These are phyloP conservation scores for Tetropium fuscum DNA, from an alignment of 2,888 invertebrate species.

Conservation along the genomic window DNA sequence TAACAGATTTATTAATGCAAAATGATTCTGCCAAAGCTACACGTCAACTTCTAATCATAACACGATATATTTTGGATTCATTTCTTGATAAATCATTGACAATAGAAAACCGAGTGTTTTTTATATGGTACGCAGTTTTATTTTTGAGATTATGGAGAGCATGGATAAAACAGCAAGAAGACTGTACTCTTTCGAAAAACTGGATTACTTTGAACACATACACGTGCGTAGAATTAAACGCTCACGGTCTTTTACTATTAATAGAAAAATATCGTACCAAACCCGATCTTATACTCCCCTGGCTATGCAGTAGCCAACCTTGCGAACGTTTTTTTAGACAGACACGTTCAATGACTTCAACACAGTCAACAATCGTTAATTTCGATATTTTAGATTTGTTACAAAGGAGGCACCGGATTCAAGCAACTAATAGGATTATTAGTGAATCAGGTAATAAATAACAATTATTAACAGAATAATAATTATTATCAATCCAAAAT, in stretches of 20 bases:
- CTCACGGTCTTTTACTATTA: slow-evolving; percentile 18
- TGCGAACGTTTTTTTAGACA: slow-evolving; percentile 2
- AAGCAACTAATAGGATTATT: slow-evolving; percentile 9
- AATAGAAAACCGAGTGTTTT: neutral
- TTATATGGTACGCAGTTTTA: slow-evolving; percentile 4
- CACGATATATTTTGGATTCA: slow-evolving; percentile 14
- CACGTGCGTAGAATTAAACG: slow-evolving; percentile 15
- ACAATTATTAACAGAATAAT: too few relatives aligned
- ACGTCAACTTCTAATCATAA: neutral
- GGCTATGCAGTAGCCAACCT: neutral
- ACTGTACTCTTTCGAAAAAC: neutral
- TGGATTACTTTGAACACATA: neutral
- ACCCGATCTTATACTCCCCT: neutral
- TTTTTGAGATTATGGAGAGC: slow-evolving; percentile 10
- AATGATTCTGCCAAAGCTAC: slow-evolving; percentile 2
- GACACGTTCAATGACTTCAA: slow-evolving; percentile 13
- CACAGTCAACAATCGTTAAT: slow-evolving; percentile 13
- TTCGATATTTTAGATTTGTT: slow-evolving; percentile 12
- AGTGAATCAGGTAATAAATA: too few relatives aligned
- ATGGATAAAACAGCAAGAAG: neutral
- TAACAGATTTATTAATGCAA: slow-evolving; percentile 2
- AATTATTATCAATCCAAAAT: too few relatives aligned
- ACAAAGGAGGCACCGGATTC: neutral
- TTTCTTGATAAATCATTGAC: slow-evolving; percentile 11
- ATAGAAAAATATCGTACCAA: slow-evolving; percentile 4